phyloP scores from a whole-genome alignment of 2,797 vertebrate species.

The Lagodon rhomboides region DNA sequence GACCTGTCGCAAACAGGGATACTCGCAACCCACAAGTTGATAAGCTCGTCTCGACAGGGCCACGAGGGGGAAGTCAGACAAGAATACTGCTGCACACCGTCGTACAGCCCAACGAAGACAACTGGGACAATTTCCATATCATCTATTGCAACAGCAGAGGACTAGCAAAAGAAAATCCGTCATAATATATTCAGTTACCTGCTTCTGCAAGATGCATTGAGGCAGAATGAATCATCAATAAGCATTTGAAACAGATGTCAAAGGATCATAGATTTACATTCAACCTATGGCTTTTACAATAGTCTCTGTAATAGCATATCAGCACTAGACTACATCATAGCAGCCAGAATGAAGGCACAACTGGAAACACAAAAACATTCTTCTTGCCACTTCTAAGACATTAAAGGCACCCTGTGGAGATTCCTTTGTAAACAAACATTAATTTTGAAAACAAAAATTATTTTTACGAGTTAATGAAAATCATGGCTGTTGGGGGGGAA shows the following conservation, averaged over 20 bases:
- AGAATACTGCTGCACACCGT: not conserved
- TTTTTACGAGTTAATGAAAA: constrained; percentile 11
- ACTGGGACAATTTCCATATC: not conserved
- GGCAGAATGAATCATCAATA: constrained; percentile 31
- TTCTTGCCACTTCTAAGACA: constrained; percentile 9
- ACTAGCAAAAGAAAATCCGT: not conserved
- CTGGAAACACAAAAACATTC: constrained; percentile 28
- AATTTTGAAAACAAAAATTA: constrained; percentile 24
- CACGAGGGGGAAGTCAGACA: not conserved
- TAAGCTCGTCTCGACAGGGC: not conserved
- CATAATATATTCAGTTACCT: constrained; percentile 14
- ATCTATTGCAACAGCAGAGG: not conserved
- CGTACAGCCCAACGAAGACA: not conserved
- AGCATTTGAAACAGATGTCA: not conserved
- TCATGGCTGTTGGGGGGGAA: not conserved
- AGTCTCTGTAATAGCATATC: constrained; percentile 11
- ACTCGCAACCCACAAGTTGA: not conserved
- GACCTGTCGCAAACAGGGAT: not conserved
- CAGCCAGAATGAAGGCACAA: not conserved
- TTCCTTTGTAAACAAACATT: constrained; percentile 25
- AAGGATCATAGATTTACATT: constrained; percentile 27
- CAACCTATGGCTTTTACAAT: constrained; percentile 10
- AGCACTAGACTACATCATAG: constrained; percentile 13
- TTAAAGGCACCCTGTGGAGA: constrained; percentile 8
- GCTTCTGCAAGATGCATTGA: constrained; percentile 2